A percentile compares a stretch with the other conserved stretches of the same genome.
Evolutionary conservation across 2,113 vertebrate species (phyloP).

Genomic region (Poicephalus gulielmi): DNA sequence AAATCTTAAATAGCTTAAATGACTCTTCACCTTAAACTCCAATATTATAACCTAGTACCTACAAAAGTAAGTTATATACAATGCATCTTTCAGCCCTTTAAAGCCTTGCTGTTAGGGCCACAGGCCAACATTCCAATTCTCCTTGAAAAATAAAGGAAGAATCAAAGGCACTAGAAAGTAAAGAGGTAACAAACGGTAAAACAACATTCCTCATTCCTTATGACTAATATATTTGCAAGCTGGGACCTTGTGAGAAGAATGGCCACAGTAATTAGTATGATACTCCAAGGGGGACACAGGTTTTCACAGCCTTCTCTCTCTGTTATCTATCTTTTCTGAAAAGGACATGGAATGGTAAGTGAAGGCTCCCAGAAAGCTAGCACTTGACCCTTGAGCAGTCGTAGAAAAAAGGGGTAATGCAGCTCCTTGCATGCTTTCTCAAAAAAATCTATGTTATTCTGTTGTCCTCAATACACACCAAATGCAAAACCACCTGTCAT

Average conservation of each 20-base stretch:
- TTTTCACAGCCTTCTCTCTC: neutral
- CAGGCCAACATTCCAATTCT: neutral
- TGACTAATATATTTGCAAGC: neutral
- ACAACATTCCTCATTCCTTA: neutral
- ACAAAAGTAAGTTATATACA: neutral
- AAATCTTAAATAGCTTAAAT: slow-evolving; percentile 9
- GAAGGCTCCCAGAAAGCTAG: neutral
- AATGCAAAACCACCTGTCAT: neutral
- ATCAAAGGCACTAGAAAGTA: neutral
- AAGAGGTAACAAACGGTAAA: neutral
- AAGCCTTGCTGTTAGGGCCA: neutral
- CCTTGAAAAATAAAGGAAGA: slow-evolving; percentile 3
- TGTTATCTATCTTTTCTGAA: neutral
- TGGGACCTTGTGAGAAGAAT: neutral
- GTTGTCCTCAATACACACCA: neutral
- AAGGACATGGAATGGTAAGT: neutral
- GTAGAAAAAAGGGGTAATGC: neutral
- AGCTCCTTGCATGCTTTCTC: neutral
- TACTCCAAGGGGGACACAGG: neutral
- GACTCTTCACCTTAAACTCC: neutral
- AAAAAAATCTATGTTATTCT: neutral
- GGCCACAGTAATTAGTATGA: neutral
- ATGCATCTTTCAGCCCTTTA: neutral
- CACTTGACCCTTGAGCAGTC: neutral
- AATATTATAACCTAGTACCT: neutral